Percentiles rank a stretch among this genome's conserved stretches.
These are phyloP conservation scores for Nothocercus julius DNA, from an alignment of 2,113 vertebrate genomes.

Conservation along the genomic window DNA sequence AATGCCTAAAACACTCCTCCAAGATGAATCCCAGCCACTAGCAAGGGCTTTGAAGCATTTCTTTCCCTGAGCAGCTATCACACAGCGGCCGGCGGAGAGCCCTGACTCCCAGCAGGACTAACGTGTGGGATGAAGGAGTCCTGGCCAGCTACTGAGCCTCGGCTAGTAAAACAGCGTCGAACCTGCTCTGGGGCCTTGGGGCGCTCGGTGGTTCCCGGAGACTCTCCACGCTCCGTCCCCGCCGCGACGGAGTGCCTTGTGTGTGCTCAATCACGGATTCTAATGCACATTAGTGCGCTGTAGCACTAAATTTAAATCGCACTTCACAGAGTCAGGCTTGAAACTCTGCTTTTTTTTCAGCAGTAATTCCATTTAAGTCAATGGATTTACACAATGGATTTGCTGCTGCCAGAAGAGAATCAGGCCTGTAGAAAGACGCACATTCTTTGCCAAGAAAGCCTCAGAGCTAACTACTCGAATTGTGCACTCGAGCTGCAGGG, in stretches of 20 bases:
- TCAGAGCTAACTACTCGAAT: conserved; percentile 70
- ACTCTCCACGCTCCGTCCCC: neutral
- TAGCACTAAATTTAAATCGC: neutral
- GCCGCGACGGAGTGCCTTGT: neutral
- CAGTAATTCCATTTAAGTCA: conserved; percentile 63
- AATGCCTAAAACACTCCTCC: neutral
- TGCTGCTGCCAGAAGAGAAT: conserved; percentile 65
- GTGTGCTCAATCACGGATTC: neutral
- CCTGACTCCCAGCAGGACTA: conserved; percentile 6
- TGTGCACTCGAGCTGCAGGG: conserved; percentile 64
- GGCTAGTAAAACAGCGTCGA: neutral
- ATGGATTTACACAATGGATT: conserved; percentile 71
- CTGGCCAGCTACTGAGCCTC: neutral
- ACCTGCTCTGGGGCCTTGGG: neutral
- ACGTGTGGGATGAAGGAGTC: neutral
- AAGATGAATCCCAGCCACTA: conserved; percentile 44
- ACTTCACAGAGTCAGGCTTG: neutral
- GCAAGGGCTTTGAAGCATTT: conserved; percentile 15
- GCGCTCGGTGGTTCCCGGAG: neutral
- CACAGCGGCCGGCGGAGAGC: neutral
- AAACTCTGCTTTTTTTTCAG: conserved; percentile 19
- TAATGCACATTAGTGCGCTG: rapidly evolving
- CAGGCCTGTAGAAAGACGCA: conserved; percentile 54
- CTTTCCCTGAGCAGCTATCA: conserved; percentile 40
- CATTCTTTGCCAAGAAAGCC: conserved; percentile 63